Conservation (phyloP, 2,113 vertebrate genomes). For the Melanotaenia duboulayi region DNA sequence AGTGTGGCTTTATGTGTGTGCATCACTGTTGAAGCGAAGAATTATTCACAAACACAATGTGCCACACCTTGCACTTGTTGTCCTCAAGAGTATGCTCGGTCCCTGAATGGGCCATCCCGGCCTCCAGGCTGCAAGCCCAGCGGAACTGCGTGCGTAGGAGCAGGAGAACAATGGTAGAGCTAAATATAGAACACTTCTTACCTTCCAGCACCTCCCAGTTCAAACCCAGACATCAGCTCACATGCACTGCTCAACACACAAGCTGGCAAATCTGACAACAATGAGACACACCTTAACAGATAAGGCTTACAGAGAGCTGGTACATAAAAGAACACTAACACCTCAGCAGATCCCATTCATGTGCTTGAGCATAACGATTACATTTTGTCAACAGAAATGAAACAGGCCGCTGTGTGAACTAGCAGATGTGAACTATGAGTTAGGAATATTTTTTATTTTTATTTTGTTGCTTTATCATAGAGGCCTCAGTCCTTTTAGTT, state of each 20-base stretch:
- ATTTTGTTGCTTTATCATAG: constrained; percentile 20
- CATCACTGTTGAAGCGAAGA: constrained; percentile 42
- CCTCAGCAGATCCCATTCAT: constrained; percentile 34
- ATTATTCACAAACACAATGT: constrained; percentile 55
- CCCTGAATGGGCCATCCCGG: constrained; percentile 37
- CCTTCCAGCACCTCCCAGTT: constrained; percentile 66
- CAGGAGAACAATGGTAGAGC: constrained; percentile 64
- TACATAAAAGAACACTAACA: constrained; percentile 17
- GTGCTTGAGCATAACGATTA: constrained; percentile 19
- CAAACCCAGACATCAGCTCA: constrained; percentile 61
- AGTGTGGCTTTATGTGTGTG: constrained; percentile 33
- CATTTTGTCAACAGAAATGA: constrained; percentile 12
- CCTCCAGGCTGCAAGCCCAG: constrained; percentile 33
- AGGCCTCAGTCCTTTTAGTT: constrained; percentile 1
- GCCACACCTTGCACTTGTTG: constrained; percentile 43
- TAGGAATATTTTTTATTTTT: background rate
- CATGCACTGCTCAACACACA: constrained; percentile 32
- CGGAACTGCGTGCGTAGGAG: constrained; percentile 38
- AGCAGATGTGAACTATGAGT: background rate
- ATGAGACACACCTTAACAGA: constrained; percentile 61
- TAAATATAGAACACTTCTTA: constrained; percentile 74
- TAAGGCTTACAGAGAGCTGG: constrained; percentile 15
- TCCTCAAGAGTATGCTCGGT: constrained; percentile 44
- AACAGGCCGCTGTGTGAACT: background rate
- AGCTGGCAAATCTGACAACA: constrained; percentile 44